Evolutionary conservation across 2,113 vertebrate genomes (phyloP), one percentile per base, ranked within the genome.

Genomic region (Plestiodon gilberti): DNA sequence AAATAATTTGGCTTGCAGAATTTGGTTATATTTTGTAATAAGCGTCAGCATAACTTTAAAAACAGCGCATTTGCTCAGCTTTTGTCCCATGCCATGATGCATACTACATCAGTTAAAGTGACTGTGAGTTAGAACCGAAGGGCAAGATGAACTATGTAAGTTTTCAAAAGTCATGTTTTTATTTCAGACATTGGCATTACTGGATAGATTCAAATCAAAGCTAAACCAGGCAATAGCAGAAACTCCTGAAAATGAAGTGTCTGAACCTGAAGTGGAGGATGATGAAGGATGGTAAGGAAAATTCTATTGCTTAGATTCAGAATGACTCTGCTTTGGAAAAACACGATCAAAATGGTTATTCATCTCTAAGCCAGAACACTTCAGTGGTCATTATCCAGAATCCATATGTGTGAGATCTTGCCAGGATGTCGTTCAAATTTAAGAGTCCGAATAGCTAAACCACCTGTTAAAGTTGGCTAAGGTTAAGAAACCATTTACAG

Each of bases 251-350:
- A 95, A 95, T 85, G 97, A 96, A 3, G 91, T 96, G 88, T 96
- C 98, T 17, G 96, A 99, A 89, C 94, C 91, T 61, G 98, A 99
- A 57, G 93, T 87, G 30, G 98, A 99, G 38, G 97, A 98, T 28
- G 98, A 99, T 8, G 97, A 96, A 95, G 99, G 99, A 96, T 99
- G 99, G 99, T 99, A 92, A 98, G 98, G 55, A 3, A n/a, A 30
- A 25, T 89, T 81, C 15, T 4, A 48, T 91, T 92, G 87, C 74
- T 87, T 55, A 76, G 17, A 17, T 57, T 57, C 17, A 17, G 55
- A 57, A 13, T 57, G 55, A 57, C 5, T 57, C 13, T 57, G 13
- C 55, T 17, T 17, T 13, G n/a, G 17, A 52, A 73, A 69, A 82
- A 69, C 23, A 57, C 30, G 23, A 52, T 62, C 15, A 35, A 38